Conservation (phyloP, 1,140 invertebrate species). For the Drosophila bifasciata region DNA sequence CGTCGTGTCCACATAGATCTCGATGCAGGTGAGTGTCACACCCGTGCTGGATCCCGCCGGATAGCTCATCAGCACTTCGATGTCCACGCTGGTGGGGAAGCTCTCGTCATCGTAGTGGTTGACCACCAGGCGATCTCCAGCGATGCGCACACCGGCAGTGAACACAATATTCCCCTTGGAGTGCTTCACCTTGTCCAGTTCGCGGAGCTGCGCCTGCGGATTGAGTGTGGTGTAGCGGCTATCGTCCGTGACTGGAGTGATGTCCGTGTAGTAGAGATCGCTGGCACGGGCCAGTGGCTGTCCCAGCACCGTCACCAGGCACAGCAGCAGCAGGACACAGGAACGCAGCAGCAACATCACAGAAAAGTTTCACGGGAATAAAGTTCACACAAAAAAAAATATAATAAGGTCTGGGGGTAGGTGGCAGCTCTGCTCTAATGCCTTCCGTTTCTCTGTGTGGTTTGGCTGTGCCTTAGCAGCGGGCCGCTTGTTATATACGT, state of each 20-base stretch:
- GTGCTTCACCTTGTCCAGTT: constrained; percentile 65
- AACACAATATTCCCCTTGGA: constrained; percentile 75
- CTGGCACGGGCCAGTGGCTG: constrained; percentile 39
- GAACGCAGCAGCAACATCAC: constrained; percentile 7
- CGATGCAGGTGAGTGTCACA: constrained; percentile 60
- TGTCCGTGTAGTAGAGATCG: constrained; percentile 63
- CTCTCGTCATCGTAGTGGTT: constrained; percentile 65
- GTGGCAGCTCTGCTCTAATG: constrained; percentile 11
- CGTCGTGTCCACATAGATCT: constrained; percentile 71
- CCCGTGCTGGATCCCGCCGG: constrained; percentile 36
- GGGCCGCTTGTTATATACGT: constrained; percentile 54
- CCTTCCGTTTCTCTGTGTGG: constrained; percentile 22
- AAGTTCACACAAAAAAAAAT: constrained; percentile 10
- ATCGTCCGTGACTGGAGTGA: constrained; percentile 62
- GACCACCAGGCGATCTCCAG: constrained; percentile 64
- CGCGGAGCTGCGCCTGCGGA: constrained; percentile 40
- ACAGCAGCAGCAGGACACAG: background rate
- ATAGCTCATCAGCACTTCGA: constrained; percentile 68
- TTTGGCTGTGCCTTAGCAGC: constrained; percentile 32
- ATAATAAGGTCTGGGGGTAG: too few relatives aligned
- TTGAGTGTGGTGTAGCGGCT: constrained; percentile 41
- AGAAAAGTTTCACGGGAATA: background rate
- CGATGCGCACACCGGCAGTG: constrained; percentile 51
- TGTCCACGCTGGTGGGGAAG: constrained; percentile 57
- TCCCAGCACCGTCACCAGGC: background rate